Conservation (phyloP, 2,797 vertebrate species). For the Margarornis squamiger region DNA sequence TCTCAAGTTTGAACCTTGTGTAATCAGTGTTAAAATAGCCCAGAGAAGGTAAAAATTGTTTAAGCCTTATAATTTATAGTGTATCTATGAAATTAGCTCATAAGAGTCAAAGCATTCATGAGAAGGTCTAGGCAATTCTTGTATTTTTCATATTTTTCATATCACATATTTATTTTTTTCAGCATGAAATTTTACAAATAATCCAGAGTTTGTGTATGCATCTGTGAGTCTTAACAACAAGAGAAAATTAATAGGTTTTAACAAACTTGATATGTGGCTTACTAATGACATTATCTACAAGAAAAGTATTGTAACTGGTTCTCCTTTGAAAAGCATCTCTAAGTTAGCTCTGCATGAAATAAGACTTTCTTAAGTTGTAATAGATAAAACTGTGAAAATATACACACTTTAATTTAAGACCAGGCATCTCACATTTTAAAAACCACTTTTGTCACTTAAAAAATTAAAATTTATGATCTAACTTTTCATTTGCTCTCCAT, state of each 20-base stretch:
- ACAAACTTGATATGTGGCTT: not conserved
- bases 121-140: not conserved
- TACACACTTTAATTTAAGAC: not conserved
- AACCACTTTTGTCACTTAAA: not conserved
- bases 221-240: not conserved
- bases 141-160: not conserved
- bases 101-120: not conserved
- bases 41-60: not conserved
- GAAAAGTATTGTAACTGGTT: slow-evolving; percentile 42
- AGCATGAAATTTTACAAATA: not conserved
- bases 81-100: not conserved
- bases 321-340: not conserved
- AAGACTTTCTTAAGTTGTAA: not conserved
- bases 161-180: not conserved
- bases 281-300: not conserved
- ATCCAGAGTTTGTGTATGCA: not conserved
- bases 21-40: slow-evolving; percentile 2
- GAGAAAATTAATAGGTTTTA: slow-evolving; percentile 17
- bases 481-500: not conserved
- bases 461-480: not conserved
- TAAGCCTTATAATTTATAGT: not conserved
- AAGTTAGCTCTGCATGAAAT: slow-evolving; percentile 39
- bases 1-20: not conserved
- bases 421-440: not conserved
- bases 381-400: not conserved